Percentiles rank a stretch among this genome's conserved stretches.
phyloP scores from a whole-genome alignment of 2,113 vertebrate genomes.

The Cathartes aura region DNA sequence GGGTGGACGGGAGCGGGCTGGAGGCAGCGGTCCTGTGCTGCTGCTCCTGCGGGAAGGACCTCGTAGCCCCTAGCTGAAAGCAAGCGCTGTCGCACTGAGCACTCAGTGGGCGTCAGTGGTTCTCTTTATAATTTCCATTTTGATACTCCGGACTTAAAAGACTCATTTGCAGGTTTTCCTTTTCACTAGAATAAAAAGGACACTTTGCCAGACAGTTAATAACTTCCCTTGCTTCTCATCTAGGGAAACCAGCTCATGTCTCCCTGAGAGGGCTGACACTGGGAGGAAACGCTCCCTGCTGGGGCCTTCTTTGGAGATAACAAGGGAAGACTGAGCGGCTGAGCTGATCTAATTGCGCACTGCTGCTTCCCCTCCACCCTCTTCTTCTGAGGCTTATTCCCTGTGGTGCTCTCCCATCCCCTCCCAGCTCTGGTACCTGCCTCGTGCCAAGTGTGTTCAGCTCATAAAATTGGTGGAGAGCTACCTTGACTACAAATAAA shows the following conservation, averaged over 20 bases:
- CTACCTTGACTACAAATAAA: background rate
- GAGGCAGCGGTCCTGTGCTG: background rate
- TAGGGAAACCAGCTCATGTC: background rate
- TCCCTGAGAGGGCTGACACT: background rate
- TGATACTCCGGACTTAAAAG: background rate
- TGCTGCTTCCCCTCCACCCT: background rate
- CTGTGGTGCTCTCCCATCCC: background rate
- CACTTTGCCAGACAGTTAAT: background rate
- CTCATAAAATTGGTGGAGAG: background rate
- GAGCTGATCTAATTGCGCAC: background rate
- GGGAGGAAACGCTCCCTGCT: background rate
- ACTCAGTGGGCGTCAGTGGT: background rate
- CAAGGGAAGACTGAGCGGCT: background rate
- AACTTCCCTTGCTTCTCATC: background rate
- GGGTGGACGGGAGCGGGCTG: background rate
- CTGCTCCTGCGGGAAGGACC: background rate
- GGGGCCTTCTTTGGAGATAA: background rate
- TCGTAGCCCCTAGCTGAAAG: background rate
- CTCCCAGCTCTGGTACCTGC: background rate
- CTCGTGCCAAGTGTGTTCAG: background rate
- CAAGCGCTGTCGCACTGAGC: rapidly evolving
- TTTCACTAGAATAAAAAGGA: background rate
- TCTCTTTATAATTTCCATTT: background rate
- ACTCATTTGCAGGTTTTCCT: background rate
- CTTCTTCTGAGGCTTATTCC: background rate